phyloP scores from a whole-genome alignment of 1,140 invertebrate species.

The Zaprionus vittiger region DNA sequence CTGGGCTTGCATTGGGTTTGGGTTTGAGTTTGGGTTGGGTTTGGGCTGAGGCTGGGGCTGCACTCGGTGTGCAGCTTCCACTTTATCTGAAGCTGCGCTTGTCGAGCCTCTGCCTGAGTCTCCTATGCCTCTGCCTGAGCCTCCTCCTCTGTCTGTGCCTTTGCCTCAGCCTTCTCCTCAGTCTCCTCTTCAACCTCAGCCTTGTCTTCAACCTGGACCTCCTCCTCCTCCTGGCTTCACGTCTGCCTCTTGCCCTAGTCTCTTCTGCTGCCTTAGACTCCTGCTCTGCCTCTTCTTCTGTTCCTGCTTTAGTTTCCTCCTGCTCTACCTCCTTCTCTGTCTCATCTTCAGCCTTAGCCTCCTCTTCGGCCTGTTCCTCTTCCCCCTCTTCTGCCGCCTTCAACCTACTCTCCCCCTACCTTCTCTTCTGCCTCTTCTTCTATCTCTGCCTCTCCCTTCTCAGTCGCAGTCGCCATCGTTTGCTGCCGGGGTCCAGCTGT shows the following conservation, averaged over 20 bases:
- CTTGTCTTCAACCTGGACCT: neutral
- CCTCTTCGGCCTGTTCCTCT: neutral
- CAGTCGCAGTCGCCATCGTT: neutral
- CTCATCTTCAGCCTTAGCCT: neutral
- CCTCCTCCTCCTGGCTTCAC: neutral
- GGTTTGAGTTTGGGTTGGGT: conserved; percentile 17
- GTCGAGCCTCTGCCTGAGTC: neutral
- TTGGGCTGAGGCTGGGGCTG: neutral
- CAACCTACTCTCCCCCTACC: neutral
- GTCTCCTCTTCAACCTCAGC: no score
- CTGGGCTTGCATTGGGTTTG: conserved; percentile 9
- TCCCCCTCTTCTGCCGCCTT: neutral
- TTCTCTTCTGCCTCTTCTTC: neutral
- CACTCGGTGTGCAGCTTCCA: neutral
- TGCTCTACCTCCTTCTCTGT: neutral
- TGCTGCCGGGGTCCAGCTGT: conserved; percentile 30
- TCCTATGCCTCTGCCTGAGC: conserved; percentile 30
- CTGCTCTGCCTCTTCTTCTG: neutral
- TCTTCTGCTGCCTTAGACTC: neutral
- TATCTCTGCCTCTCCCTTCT: conserved; percentile 21
- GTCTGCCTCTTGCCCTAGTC: neutral
- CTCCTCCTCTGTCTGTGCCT: conserved; percentile 31
- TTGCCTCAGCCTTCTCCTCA: conserved; percentile 24
- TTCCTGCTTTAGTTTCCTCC: neutral
- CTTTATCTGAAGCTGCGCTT: conserved; percentile 11